Evolutionary conservation across 1,140 invertebrate species (phyloP).

Genomic region (Cardiocondyla obscurior): DNA sequence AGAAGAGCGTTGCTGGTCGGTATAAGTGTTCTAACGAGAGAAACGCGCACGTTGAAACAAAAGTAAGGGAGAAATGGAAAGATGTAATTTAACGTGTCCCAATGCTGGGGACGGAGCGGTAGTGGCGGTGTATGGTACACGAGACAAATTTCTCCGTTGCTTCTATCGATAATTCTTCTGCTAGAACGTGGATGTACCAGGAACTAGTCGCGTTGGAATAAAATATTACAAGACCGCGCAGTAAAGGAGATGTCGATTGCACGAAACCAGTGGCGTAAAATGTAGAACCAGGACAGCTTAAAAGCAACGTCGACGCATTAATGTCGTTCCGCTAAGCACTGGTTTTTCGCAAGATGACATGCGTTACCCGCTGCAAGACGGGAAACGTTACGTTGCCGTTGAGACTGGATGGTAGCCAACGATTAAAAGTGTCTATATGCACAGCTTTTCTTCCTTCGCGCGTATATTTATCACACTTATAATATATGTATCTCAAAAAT

Average conservation of each 20-base stretch:
- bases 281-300: conserved; percentile 44
- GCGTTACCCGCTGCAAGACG: conserved; percentile 55
- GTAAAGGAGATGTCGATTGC: conserved; percentile 53
- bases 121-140: conserved; percentile 20
- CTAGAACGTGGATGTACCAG: conserved; percentile 33
- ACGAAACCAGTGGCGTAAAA: conserved; percentile 41
- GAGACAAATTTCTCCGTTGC: conserved; percentile 36
- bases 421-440: conserved; percentile 64
- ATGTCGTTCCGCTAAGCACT: conserved; percentile 22
- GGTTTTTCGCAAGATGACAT: conserved; percentile 35
- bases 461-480: neutral
- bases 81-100: conserved; percentile 36
- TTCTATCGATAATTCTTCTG: conserved; percentile 46
- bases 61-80: neutral
- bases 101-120: neutral
- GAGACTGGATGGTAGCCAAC: conserved; percentile 77
- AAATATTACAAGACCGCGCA: conserved; percentile 41
- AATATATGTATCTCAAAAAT: neutral
- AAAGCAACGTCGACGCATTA: conserved; percentile 35
- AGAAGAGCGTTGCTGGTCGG: neutral
- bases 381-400: conserved; percentile 67
- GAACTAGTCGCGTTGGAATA: conserved; percentile 41
- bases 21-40: conserved; percentile 9
- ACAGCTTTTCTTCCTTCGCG: conserved; percentile 4
- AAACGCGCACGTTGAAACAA: neutral